Conservation (phyloP, 2,113 vertebrate species). For the Notothenia rossii region DNA sequence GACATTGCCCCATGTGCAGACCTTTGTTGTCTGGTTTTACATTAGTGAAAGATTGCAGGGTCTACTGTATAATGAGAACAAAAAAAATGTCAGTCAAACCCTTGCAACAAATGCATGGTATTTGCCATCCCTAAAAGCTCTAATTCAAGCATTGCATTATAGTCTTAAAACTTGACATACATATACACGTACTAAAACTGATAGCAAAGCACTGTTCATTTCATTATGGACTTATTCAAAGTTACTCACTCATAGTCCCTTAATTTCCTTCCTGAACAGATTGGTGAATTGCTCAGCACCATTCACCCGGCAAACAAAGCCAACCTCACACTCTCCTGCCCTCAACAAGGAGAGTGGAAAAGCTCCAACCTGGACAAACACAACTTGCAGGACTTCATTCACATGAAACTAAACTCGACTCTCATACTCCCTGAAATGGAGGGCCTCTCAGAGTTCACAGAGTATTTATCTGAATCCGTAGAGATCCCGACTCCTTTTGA, state of each 20-base stretch:
- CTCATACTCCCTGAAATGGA: constrained; percentile 96
- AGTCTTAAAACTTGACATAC: neutral
- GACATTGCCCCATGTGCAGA: neutral
- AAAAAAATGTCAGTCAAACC: neutral
- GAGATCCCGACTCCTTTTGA: constrained; percentile 98
- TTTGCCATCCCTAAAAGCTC: neutral
- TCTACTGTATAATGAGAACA: neutral
- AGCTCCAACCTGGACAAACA: constrained; percentile 97
- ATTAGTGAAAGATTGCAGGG: neutral
- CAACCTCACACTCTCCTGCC: constrained; percentile 93
- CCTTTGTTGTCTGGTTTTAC: neutral
- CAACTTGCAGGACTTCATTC: constrained; percentile 97
- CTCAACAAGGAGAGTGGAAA: constrained; percentile 97
- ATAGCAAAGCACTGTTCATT: neutral
- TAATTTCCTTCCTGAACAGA: constrained; percentile 79
- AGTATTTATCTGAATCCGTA: constrained; percentile 97
- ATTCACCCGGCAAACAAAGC: constrained; percentile 97
- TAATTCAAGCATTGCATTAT: neutral
- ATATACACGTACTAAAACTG: neutral
- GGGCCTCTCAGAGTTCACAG: constrained; percentile 97
- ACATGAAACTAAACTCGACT: constrained; percentile 94
- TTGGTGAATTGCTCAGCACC: constrained; percentile 95
- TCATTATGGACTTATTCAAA: neutral
- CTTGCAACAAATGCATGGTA: neutral
- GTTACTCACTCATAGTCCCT: neutral